Base-by-base conservation (phyloP, 1,140 invertebrate species). In the Trichogramma pretiosum region DNA sequence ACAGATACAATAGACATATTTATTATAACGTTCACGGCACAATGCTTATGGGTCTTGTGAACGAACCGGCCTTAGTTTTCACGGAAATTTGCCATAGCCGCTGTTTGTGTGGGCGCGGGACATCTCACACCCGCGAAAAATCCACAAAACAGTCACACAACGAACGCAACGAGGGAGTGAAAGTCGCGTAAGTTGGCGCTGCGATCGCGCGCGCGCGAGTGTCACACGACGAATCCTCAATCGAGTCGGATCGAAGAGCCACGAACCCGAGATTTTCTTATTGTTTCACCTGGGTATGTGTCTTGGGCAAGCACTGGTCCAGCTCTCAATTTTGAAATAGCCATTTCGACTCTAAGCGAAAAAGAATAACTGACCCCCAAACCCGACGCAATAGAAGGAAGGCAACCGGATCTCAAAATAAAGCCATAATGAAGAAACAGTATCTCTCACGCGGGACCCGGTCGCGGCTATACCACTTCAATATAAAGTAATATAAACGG, bases 281-380 rank as follows among this genome's bases (percentile, higher is more conserved):
- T 46, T 51, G 59, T 75, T 75, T 46, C 52, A 58, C 68, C 74
- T 61, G 67, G 74, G 72, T 60, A 63, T 68, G 56, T 61, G n/a
- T n/a, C n/a, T 65, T 62, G 62, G 61, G 68, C 64, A 65, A 68
- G 66, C 66, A 64, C 67, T 65, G 71, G 69, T 69, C 70, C 68
- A 74, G 72, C 75, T 79, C 77, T 80, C 77, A 79, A 77, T 72
- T 71, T 74, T 75, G 74, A 77, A 80, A 79, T 78, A 79, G 77
- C 74, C 75, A 77, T 72, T 74, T 73, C 67, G 68, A 73, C 68
- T 68, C 70, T 67, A 77, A 74, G 72, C 76, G 67, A 70, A 71
- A 72, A 72, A 70, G 65, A 55, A 59, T 64, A 69, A 71, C 70
- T 66, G 67, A 78, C 68, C 76, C 73, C 70, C 70, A 73, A 75